Evolutionary conservation across 2,888 invertebrate genomes (phyloP).

Genomic region (Portevinia maculata): DNA sequence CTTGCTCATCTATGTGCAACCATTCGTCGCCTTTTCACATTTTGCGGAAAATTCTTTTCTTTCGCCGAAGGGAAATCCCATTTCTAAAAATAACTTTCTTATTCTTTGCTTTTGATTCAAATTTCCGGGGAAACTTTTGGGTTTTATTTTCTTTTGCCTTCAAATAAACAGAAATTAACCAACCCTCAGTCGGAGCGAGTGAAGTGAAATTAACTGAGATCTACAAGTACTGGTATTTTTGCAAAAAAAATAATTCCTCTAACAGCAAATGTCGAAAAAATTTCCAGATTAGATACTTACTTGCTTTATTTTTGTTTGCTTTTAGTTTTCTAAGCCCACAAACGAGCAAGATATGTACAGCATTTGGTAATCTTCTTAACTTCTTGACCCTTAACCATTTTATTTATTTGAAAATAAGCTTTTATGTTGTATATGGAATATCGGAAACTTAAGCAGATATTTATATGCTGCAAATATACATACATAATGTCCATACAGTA

Average conservation of each 20-base stretch:
- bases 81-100: conserved; percentile 42
- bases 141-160: too few relatives aligned
- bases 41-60: conserved; percentile 2
- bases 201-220: not conserved
- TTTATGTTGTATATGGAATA: conserved; percentile 7
- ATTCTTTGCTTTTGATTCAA: conserved; percentile 6
- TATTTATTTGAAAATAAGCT: conserved; percentile 39
- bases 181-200: not conserved
- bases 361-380: conserved; percentile 18
- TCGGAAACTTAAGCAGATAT: not conserved
- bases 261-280: not conserved
- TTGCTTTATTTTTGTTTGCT: not conserved
- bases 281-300: not conserved
- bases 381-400: conserved; percentile 14
- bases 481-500: too few relatives aligned
- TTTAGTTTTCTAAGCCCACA: not conserved
- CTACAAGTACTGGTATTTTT: not conserved
- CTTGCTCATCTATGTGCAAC: not conserved
- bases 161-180: conserved; percentile 9
- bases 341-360: not conserved
- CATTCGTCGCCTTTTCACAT: not conserved
- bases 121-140: conserved; percentile 1
- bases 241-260: not conserved
- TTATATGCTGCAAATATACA: too few relatives aligned
- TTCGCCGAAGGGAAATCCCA: conserved; percentile 5